Evolutionary conservation across 2,113 vertebrate species (phyloP).

Genomic region (Eclectus roratus): DNA sequence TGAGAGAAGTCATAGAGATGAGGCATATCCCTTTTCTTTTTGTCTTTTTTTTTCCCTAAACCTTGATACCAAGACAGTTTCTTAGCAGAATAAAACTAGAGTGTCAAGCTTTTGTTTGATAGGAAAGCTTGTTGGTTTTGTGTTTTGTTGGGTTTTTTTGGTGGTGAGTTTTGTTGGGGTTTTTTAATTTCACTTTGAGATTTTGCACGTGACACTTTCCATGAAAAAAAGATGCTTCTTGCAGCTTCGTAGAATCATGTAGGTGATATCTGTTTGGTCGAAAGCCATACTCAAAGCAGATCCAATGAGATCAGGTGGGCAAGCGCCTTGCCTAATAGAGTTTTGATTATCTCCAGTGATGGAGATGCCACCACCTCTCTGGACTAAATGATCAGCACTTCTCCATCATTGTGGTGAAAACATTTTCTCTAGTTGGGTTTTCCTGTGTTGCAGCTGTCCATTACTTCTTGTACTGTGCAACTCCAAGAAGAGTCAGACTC

Average conservation of each 20-base stretch:
- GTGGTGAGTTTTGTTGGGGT: not conserved
- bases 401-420: not conserved
- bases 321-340: not conserved
- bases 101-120: not conserved
- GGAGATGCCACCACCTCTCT: not conserved
- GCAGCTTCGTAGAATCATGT: not conserved
- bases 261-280: not conserved
- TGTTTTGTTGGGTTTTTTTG: not conserved
- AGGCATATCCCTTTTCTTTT: no score
- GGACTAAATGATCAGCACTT: not conserved
- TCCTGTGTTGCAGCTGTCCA: rapidly evolving
- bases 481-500: not conserved
- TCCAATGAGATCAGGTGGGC: not conserved
- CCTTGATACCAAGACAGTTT: not conserved
- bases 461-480: not conserved
- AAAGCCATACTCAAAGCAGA: not conserved
- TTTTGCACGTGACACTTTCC: not conserved
- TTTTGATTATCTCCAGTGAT: not conserved
- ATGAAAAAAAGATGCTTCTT: not conserved
- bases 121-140: not conserved
- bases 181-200: not conserved
- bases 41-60: not conserved
- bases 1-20: not conserved
- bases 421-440: not conserved
- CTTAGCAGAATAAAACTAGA: not conserved